phyloP scores from a whole-genome alignment of 2,888 invertebrate genomes.

The Ecliptopera silaceata region DNA sequence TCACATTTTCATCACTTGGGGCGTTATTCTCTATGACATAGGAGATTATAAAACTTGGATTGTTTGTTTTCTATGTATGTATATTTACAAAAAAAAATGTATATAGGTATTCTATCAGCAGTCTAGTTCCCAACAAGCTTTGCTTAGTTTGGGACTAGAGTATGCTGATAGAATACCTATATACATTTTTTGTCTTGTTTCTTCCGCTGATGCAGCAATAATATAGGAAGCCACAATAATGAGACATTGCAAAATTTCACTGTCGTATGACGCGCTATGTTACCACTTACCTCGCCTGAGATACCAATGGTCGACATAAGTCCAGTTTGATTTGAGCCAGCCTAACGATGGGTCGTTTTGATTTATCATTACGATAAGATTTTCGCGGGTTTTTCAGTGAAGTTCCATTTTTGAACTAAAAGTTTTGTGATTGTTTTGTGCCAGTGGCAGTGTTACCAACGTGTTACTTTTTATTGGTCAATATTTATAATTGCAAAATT shows the following conservation, averaged over 20 bases:
- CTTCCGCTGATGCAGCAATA: background rate
- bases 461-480: background rate
- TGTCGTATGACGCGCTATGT: background rate
- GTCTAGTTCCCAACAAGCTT: too few relatives aligned
- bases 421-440: background rate
- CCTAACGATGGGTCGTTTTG: constrained; percentile 44
- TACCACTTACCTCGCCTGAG: background rate
- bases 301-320: constrained; percentile 6
- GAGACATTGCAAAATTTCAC: constrained; percentile 7
- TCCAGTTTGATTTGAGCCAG: constrained; percentile 41
- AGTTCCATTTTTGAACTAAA: constrained; percentile 1
- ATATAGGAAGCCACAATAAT: background rate
- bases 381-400: constrained; percentile 18
- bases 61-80: too few relatives aligned
- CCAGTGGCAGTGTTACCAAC: background rate
- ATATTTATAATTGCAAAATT: background rate
- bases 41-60: too few relatives aligned
- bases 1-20: too few relatives aligned
- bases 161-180: too few relatives aligned
- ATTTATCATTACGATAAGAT: constrained; percentile 12
- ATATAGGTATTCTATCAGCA: too few relatives aligned
- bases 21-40: too few relatives aligned
- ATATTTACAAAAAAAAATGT: too few relatives aligned
- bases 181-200: too few relatives aligned
- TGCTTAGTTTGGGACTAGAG: too few relatives aligned